A percentile compares a stretch with the other conserved stretches of the same genome.
Conservation (phyloP, 2,113 vertebrate genomes). For the Atractosteus spatula region DNA sequence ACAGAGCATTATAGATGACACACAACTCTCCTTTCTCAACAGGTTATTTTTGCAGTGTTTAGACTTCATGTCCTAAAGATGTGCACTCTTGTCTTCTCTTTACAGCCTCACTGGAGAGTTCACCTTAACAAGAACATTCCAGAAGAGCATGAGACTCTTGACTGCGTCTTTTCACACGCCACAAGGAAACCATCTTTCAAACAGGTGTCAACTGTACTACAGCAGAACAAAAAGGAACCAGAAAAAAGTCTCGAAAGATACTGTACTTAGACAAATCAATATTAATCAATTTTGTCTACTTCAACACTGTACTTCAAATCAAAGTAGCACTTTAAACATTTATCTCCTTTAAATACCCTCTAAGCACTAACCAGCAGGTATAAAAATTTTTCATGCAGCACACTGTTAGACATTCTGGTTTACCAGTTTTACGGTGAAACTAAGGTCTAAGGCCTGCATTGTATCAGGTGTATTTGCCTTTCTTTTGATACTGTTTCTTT, state of each 20-base stretch:
- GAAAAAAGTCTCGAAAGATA: background rate
- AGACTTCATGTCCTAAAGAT: conserved; percentile 5
- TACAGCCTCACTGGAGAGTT: conserved; percentile 72
- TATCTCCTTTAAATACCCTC: conserved; percentile 27
- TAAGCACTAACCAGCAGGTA: conserved; percentile 24
- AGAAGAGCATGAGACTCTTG: conserved; percentile 13
- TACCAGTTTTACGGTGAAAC: background rate
- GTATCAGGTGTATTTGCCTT: conserved; percentile 14
- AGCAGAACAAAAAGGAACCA: background rate
- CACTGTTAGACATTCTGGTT: conserved; percentile 16
- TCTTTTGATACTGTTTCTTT: background rate
- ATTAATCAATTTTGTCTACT: background rate
- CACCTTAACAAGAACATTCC: conserved; percentile 50
- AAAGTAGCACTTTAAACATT: conserved; percentile 43
- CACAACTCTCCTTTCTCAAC: no score
- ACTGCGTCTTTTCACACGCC: conserved; percentile 2
- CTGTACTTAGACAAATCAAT: background rate
- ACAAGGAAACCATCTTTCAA: background rate
- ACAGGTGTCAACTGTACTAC: no score
- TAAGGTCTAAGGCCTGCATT: background rate
- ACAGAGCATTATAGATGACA: no score
- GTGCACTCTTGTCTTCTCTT: background rate
- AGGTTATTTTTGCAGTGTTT: no score
- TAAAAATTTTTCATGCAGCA: conserved; percentile 23
- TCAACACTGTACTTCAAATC: conserved; percentile 37